Evolutionary conservation across 1,140 invertebrate genomes (phyloP).

Genomic region (Drosophila suzukii): DNA sequence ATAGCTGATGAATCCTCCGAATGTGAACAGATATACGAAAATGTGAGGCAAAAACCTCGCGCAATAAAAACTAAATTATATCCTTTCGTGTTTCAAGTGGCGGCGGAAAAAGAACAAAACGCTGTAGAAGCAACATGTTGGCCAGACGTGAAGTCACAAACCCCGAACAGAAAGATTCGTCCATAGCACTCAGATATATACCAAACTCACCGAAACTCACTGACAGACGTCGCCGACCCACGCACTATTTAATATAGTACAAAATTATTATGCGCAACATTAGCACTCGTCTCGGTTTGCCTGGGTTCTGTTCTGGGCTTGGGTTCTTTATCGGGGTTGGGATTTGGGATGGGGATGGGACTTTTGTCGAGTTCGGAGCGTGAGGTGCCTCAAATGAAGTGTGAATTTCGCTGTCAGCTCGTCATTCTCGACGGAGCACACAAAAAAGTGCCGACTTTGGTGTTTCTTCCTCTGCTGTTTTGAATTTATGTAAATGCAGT

Average conservation of each 20-base stretch:
- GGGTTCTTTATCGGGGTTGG: constrained; percentile 4
- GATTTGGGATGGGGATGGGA: constrained; percentile 4
- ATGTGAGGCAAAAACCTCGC: constrained; percentile 42
- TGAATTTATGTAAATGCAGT: constrained; percentile 15
- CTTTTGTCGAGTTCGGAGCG: constrained; percentile 32
- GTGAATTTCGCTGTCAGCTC: constrained; percentile 74
- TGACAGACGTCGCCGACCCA: constrained; percentile 60
- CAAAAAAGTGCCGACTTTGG: constrained; percentile 47
- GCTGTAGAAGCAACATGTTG: constrained; percentile 66
- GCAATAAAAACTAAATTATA: constrained; percentile 83
- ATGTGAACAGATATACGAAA: constrained; percentile 23
- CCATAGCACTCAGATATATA: constrained; percentile 10
- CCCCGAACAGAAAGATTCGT: constrained; percentile 25
- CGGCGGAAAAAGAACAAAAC: constrained; percentile 43
- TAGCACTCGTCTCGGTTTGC: constrained; percentile 61
- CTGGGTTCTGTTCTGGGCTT: constrained; percentile 2
- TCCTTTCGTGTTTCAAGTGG: constrained; percentile 77
- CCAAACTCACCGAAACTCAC: constrained; percentile 7
- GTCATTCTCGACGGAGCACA: constrained; percentile 46
- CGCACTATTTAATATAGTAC: constrained; percentile 82
- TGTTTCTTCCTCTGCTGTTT: constrained; percentile 16
- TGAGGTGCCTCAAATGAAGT: constrained; percentile 77
- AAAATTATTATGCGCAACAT: constrained; percentile 82
- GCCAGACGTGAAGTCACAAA: constrained; percentile 32
- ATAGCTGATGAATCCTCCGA: constrained; percentile 68